Base-by-base conservation (phyloP, 2,888 invertebrate species). In the Eilema caniola region DNA sequence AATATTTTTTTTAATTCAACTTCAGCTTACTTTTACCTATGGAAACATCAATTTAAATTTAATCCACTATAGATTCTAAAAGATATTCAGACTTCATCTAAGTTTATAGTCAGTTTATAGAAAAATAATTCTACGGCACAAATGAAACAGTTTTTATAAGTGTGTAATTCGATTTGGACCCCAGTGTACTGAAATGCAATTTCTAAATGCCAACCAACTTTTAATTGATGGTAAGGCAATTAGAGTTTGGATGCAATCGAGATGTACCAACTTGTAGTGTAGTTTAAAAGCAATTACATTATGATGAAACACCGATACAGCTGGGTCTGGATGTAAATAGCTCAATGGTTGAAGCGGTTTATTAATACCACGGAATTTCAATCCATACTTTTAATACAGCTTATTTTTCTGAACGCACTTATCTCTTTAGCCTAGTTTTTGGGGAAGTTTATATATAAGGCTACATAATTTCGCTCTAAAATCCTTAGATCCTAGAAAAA, bases 221-320 rank as follows among this genome's bases (percentile, higher is more conserved):
- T 80, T 73, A 81, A 81, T 81, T 82, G 80, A 76, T 73, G 74
- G 61, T 68, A 77, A 79, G 57, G 73, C 74, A 79, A 80, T 82
- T 76, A 77, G 57, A 75, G 67, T 76, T 71, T 53, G 56, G 28
- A 57, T 72, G 79, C 79, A 73, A 76, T 76, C 67, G 78, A 78
- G 73, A 73, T 71, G 63, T 70, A 72, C 41, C 47, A 37, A 41
- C 31, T 69, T 31, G 66, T 61, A 33, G 60, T 33, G 62, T 62
- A 67, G 62, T 16, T 12, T 59, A 28, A 59, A 37, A 77, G 72
- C 72, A 75, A 74, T 74, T 75, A 73, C 66, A 69, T 69, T 70
- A 75, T 70, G 60, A 70, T 57, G 67, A 77, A 72, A 66, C 56
- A 67, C 62, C 59, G 56, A 53, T 60, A 66, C 66, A 56, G 25